Evolutionary conservation across 2,888 invertebrate species (phyloP).

Genomic region (Actias luna): DNA sequence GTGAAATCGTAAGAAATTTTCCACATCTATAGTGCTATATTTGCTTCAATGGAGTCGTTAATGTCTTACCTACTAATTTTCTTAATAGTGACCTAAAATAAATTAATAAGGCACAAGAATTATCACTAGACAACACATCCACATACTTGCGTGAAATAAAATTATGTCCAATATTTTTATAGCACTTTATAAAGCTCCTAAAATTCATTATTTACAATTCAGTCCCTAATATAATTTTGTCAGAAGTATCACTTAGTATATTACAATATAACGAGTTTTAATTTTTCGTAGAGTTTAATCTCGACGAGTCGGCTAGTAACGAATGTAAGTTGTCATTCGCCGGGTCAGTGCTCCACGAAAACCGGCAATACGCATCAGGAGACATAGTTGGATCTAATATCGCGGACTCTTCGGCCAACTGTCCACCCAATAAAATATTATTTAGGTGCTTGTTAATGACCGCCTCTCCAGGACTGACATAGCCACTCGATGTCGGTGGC

Average conservation of each 20-base stretch:
- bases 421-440: slow-evolving; percentile 61
- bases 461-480: slow-evolving; percentile 68
- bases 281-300: slow-evolving; percentile 61
- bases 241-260: slow-evolving; percentile 54
- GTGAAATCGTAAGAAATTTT: neutral
- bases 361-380: slow-evolving; percentile 76
- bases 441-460: slow-evolving; percentile 74
- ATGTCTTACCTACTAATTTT: slow-evolving; percentile 71
- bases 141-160: slow-evolving; percentile 60
- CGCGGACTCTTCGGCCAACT: slow-evolving; percentile 64
- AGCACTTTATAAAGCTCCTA: slow-evolving; percentile 64
- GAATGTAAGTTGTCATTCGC: slow-evolving; percentile 73
- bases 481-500: slow-evolving; percentile 59
- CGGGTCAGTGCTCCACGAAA: slow-evolving; percentile 77
- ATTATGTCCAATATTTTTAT: slow-evolving; percentile 62
- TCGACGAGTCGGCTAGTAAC: slow-evolving; percentile 62
- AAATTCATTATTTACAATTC: slow-evolving; percentile 65
- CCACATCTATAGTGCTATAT: neutral
- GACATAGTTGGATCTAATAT: slow-evolving; percentile 75
- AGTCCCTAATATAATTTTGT: slow-evolving; percentile 57
- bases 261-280: slow-evolving; percentile 47
- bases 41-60: neutral
- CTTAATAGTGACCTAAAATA: slow-evolving; percentile 75
- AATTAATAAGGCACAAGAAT: slow-evolving; percentile 81
- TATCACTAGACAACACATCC: slow-evolving; percentile 77